These are phyloP conservation scores for Fistularia tabacaria DNA, from an alignment of 2,797 vertebrate species.

Conservation along the genomic window DNA sequence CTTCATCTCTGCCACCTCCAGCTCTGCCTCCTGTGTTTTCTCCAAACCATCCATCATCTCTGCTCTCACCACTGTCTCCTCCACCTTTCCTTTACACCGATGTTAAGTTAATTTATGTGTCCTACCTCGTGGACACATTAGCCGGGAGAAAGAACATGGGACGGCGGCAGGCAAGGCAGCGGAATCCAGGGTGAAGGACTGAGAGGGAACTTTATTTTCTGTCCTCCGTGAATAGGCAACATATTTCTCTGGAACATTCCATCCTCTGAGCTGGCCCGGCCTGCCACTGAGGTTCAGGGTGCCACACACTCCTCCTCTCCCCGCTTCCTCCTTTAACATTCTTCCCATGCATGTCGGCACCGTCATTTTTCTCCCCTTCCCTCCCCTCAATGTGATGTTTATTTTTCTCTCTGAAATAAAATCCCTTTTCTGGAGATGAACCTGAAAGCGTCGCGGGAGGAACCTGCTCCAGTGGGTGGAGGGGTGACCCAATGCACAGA, in stretches of 20 bases:
- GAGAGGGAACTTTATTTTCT: constrained; percentile 58
- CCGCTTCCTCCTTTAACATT: constrained; percentile 24
- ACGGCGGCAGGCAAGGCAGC: constrained; percentile 1
- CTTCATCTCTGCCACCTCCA: no score
- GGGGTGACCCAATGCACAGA: no score
- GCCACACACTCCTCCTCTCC: constrained; percentile 57
- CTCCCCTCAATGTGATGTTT: neutral
- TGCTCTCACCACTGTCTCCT: no score
- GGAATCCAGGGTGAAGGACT: constrained; percentile 29
- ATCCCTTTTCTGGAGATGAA: no score
- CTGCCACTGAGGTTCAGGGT: constrained; percentile 57
- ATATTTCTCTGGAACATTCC: constrained; percentile 73
- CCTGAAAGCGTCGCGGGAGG: no score
- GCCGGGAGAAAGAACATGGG: constrained; percentile 9
- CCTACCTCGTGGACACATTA: neutral
- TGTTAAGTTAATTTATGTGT: no score
- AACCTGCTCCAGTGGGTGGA: neutral
- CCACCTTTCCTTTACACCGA: no score
- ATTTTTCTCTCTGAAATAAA: neutral
- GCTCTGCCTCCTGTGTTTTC: no score
- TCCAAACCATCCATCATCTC: no score
- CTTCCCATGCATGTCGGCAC: neutral
- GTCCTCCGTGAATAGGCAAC: constrained; percentile 66
- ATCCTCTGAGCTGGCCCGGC: constrained; percentile 51
- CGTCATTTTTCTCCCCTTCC: neutral